Base-by-base conservation (phyloP, 2,797 vertebrate genomes). In the Helostoma temminkii region DNA sequence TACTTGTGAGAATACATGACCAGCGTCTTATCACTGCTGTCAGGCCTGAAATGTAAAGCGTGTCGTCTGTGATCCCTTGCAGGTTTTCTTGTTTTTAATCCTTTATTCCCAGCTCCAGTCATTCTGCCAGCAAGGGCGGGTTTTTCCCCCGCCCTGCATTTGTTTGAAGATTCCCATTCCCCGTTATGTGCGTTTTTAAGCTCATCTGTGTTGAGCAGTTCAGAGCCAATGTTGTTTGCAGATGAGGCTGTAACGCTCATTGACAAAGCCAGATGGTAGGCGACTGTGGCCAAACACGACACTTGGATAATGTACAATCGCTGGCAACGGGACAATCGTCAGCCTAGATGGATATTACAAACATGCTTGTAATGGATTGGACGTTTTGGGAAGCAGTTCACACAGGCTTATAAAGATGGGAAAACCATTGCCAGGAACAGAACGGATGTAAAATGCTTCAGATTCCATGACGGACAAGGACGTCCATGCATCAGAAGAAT, bases 311-410 rank as follows among this genome's bases (percentile, higher is more conserved):
- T 86, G 89, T 91, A 91, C 90, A 93, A 91, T 90, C 68, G 50
- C 85, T 93, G 93, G 93, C 92, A 91, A 71, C 80, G 75, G 83
- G 84, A 90, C 81, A 82, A 71, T 88, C 81, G 52, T 90, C 88
- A 85, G 90, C 87, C 90, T 83, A 86, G 91, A 93, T 90, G 92
- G 90, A 93, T 93, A 93, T 92, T 92, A 92, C 90, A 89, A 92
- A 92, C 90, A 88, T 77, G 91, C 88, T 93, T 91, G 92, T 92
- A 92, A 93, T 93, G 92, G 91, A 92, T 93, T 93, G 87, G 86
- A 90, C 87, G 76, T 90, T 91, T 92, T 85, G 87, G 90, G 83
- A 92, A 86, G 74, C 82, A 46, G 74, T 92, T 92, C 90, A 90
- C 83, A 88, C 78, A 71, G 78, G 83, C 85, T 89, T 90, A 83